Evolutionary conservation across 2,888 invertebrate species (phyloP), one percentile per base, ranked within the genome.

Genomic region (Gari tellinella): DNA sequence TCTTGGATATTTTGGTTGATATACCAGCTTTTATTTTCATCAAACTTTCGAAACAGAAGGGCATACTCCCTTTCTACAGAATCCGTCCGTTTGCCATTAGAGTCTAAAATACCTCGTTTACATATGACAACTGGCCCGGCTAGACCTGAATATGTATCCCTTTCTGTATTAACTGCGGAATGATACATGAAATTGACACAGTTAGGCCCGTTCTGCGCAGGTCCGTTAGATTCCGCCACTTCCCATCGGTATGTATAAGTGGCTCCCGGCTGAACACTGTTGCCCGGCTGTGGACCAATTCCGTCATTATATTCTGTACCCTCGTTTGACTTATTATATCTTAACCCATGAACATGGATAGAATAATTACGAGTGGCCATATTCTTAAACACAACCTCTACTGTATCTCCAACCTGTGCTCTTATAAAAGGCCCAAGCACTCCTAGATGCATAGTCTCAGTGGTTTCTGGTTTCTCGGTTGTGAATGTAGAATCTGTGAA

Each of bases 11-110:
- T 89, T 53, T 88, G 83, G 2, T 78, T 66, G 12, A 88, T 46
- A 63, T 88, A 89, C 81, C 85, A 86, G 48, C 88, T 88, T 25
- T 68, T 52, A 51, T 84, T 87, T 69, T 89, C 89, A 52, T 89
- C 81, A 56, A 87, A 82, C 4, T 88, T 82, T 51, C 72, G 58
- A 64, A 88, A 87, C 19, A 88, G 61, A 7, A 88, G 64, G 14
- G 84, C 83, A 61, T 85, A 87, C 56, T 89, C 89, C 23, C 64
- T 67, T 49, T 86, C 85, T 1, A 88, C 81, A 58, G 63, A 65
- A 76, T 83, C 82, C 1, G 26, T 67, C 23, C 82, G 57, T 46
- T 51, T 66, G 5, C 80, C 67, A 10, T 60, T 46, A 10, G 23
- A n/a, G 40, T 75, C 48, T 31, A 86, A 53, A 14, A 64, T 58